Conservation (phyloP, 2,797 vertebrate species). For the Adrianichthys oophorus region DNA sequence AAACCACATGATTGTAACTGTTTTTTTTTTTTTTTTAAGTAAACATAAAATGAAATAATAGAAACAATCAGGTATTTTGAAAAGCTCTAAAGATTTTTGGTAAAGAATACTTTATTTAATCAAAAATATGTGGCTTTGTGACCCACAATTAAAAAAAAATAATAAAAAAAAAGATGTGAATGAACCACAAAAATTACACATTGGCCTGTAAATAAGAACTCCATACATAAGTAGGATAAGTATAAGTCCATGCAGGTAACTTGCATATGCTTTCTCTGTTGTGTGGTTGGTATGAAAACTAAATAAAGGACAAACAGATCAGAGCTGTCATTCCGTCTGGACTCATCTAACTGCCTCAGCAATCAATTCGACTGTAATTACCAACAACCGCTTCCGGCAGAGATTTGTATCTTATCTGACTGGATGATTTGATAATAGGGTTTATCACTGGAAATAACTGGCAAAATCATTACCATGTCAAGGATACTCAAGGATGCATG, state of each 20-base stretch:
- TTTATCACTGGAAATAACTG: conserved; percentile 68
- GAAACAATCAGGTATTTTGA: too few species aligned
- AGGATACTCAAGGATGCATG: conserved; percentile 70
- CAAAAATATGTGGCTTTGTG: too few species aligned
- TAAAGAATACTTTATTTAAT: too few species aligned
- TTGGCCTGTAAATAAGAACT: too few species aligned
- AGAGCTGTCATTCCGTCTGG: conserved; percentile 20
- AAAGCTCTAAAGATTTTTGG: too few species aligned
- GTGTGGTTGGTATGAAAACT: conserved; percentile 13
- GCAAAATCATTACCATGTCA: conserved; percentile 61
- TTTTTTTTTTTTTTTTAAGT: too few species aligned
- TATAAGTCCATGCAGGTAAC: conserved; percentile 1
- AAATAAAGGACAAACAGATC: conserved; percentile 58
- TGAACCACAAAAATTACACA: too few species aligned
- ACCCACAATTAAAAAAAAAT: too few species aligned
- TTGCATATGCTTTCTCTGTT: conserved; percentile 31
- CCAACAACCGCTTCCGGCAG: conserved; percentile 63
- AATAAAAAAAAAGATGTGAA: too few species aligned
- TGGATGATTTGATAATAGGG: conserved; percentile 65
- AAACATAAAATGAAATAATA: too few species aligned
- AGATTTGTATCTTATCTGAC: conserved; percentile 73
- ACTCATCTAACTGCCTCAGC: conserved; percentile 35
- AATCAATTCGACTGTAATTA: conserved; percentile 74
- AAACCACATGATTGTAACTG: neutral
- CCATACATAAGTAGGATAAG: conserved; percentile 25